Evolutionary conservation across 1,140 invertebrate genomes (phyloP).

Genomic region (Eulimnadia texana): DNA sequence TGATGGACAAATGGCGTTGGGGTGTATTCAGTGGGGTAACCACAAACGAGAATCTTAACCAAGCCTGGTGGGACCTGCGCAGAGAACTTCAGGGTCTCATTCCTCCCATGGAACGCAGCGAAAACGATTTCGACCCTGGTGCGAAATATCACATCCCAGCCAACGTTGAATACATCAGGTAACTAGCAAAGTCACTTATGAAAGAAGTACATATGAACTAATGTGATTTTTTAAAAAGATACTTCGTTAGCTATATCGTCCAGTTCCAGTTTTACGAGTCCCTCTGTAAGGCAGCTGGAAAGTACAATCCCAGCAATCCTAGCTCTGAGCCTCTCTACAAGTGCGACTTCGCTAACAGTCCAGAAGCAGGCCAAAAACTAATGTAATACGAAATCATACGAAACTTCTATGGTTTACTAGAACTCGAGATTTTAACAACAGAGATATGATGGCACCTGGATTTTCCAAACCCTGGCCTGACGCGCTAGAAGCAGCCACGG

Average conservation of each 20-base stretch:
- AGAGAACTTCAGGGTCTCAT: constrained; percentile 29
- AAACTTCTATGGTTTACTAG: background rate
- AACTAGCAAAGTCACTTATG: constrained; percentile 10
- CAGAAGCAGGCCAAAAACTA: constrained; percentile 27
- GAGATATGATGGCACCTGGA: constrained; percentile 31
- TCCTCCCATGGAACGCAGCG: constrained; percentile 26
- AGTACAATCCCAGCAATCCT: constrained; percentile 23
- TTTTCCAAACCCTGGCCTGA: constrained; percentile 32
- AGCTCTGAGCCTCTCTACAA: constrained; percentile 25
- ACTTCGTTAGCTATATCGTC: constrained; percentile 37
- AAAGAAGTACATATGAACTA: too few relatives aligned
- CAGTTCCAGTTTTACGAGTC: constrained; percentile 31
- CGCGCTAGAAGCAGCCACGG: constrained; percentile 29
- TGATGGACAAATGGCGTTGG: constrained; percentile 35
- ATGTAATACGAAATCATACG: constrained; percentile 18
- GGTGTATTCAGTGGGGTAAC: constrained; percentile 30
- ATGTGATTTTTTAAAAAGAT: constrained; percentile 26
- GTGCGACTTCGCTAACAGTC: constrained; percentile 33
- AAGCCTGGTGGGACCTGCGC: constrained; percentile 34
- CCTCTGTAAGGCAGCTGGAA: constrained; percentile 27
- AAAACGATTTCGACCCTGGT: constrained; percentile 32
- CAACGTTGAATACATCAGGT: constrained; percentile 31
- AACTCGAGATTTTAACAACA: constrained; percentile 19
- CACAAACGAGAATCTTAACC: constrained; percentile 26
- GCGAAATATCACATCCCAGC: constrained; percentile 35